Percentiles rank a stretch among this genome's conserved stretches.
phyloP scores from a whole-genome alignment of 2,888 invertebrate species.

The Terebella lapidaria region DNA sequence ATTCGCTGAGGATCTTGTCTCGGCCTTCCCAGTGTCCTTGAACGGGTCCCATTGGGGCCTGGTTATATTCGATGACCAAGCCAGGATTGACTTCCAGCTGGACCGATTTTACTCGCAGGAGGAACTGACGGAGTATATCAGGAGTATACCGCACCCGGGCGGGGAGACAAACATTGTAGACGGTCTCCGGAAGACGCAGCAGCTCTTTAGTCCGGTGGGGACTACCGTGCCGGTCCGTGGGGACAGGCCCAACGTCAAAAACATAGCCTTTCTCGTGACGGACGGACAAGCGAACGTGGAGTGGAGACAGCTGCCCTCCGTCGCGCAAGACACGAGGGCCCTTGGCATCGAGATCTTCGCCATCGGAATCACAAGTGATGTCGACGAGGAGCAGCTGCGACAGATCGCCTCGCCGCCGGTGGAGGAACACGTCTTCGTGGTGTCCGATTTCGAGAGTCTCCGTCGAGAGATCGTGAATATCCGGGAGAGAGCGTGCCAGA shows the following conservation, averaged over 20 bases:
- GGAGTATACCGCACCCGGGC: not conserved
- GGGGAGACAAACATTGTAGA: slow-evolving; percentile 20
- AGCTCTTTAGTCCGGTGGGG: not conserved
- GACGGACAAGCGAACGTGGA: slow-evolving; percentile 1
- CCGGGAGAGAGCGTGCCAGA: not conserved
- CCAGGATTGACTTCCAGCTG: not conserved
- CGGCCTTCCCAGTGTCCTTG: not conserved
- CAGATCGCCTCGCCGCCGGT: not conserved
- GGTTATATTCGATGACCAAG: not conserved
- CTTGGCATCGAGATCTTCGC: not conserved
- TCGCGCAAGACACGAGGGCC: not conserved
- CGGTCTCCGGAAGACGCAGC: slow-evolving; percentile 8
- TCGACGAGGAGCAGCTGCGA: not conserved
- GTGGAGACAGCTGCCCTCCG: not conserved
- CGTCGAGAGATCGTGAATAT: not conserved
- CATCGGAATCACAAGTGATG: not conserved
- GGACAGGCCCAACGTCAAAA: not conserved
- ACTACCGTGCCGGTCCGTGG: not conserved
- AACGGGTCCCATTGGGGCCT: not conserved
- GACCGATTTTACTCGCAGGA: not conserved
- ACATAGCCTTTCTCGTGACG: not conserved
- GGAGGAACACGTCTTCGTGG: not conserved
- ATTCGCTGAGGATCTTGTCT: not conserved
- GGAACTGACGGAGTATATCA: not conserved
- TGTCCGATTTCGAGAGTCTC: not conserved